These are phyloP conservation scores for Notarius quadriscutis DNA, from an alignment of 2,113 vertebrate species.

Conservation along the genomic window DNA sequence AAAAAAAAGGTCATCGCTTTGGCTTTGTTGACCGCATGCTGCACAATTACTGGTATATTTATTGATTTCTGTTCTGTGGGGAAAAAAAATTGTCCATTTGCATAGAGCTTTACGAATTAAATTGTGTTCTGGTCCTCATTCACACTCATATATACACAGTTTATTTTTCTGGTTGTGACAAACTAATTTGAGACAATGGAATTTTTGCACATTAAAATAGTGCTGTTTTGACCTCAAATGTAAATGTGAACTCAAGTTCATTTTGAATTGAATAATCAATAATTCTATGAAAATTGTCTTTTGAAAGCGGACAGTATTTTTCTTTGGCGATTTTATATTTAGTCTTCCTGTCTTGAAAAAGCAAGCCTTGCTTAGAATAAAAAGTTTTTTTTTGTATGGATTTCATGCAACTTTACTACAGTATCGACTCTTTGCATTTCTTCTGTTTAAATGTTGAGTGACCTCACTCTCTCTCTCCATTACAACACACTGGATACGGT, in stretches of 20 bases:
- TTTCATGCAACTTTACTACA: not conserved
- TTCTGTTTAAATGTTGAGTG: not conserved
- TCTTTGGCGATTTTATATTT: not conserved
- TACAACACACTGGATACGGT: not conserved
- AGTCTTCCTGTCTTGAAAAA: not conserved
- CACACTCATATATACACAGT: not conserved
- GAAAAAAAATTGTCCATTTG: conserved; percentile 9
- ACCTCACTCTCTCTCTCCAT: not conserved
- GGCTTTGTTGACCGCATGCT: conserved; percentile 7
- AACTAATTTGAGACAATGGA: not conserved
- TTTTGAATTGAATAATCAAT: not conserved
- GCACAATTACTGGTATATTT: not conserved
- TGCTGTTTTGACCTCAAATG: not conserved
- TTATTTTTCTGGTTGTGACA: not conserved
- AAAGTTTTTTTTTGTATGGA: not conserved
- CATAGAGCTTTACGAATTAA: not conserved
- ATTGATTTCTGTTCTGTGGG: not conserved
- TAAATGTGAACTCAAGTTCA: not conserved
- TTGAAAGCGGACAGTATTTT: not conserved
- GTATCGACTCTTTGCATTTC: not conserved
- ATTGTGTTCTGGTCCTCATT: not conserved
- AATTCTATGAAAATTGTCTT: not conserved
- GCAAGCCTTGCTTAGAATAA: not conserved
- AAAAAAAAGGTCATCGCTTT: not conserved
- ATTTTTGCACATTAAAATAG: conserved; percentile 1